Evolutionary conservation across 2,113 vertebrate species (phyloP).

Genomic region (Oreocharis arfaki): DNA sequence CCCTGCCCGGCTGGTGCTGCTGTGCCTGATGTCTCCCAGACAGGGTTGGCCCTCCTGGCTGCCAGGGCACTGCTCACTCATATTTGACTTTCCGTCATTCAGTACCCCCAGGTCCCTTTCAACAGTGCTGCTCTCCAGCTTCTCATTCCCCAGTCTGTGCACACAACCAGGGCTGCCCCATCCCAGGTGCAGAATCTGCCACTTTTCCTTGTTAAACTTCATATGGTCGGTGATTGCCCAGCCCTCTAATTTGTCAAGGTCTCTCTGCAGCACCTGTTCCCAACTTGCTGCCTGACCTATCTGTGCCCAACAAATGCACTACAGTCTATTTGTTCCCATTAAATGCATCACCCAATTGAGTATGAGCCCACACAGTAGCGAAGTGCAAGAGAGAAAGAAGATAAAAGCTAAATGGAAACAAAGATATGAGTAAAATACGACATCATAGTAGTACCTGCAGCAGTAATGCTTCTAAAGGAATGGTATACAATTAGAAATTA

Average conservation of each 20-base stretch:
- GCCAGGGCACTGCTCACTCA: neutral
- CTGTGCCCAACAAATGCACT: neutral
- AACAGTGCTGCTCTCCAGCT: neutral
- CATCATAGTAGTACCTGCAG: neutral
- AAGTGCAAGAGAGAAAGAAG: neutral
- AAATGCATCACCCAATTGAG: neutral
- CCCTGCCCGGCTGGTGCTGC: accelerated
- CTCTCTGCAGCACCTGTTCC: neutral
- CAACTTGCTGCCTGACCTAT: neutral
- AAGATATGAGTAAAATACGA: neutral
- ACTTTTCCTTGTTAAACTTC: neutral
- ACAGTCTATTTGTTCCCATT: neutral
- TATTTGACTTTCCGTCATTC: neutral
- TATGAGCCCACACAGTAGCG: neutral
- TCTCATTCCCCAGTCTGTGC: neutral
- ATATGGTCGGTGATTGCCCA: neutral
- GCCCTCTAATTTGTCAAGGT: neutral
- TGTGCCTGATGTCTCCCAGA: neutral
- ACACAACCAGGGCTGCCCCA: neutral
- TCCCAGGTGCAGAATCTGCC: neutral
- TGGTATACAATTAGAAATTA: neutral
- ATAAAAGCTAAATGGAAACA: neutral
- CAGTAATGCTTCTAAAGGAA: neutral
- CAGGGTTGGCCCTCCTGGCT: neutral
- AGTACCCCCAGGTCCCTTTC: neutral